Conservation (phyloP, 2,888 invertebrate species). For the Acleris literana region DNA sequence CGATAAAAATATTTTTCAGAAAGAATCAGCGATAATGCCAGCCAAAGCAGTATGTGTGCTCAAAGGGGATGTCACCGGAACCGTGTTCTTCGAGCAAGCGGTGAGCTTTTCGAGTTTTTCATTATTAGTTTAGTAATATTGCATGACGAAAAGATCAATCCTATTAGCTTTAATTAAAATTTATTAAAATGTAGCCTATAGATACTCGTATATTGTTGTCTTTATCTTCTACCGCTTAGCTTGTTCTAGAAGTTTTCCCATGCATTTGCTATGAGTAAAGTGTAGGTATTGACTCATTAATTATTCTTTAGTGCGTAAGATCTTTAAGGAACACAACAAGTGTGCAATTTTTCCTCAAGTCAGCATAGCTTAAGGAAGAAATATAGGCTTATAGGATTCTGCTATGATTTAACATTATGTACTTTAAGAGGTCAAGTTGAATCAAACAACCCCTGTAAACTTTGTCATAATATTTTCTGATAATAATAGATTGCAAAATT, state of each 20-base stretch:
- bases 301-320: neutral
- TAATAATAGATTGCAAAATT: too few species aligned
- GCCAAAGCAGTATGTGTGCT: slow-evolving; percentile 94
- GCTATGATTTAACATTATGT: too few species aligned
- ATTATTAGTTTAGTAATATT: slow-evolving; percentile 19
- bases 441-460: too few species aligned
- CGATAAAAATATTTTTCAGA: slow-evolving; percentile 20
- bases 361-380: too few species aligned
- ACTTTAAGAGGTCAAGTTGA: too few species aligned
- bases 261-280: neutral
- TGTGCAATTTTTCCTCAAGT: too few species aligned
- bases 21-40: slow-evolving; percentile 70
- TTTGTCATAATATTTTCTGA: too few species aligned
- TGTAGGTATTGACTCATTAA: too few species aligned
- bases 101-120: slow-evolving; percentile 62
- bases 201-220: slow-evolving; percentile 22
- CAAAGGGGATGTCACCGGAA: slow-evolving; percentile 93
- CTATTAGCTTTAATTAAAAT: neutral
- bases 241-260: slow-evolving; percentile 29
- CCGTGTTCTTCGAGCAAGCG: slow-evolving; percentile 93
- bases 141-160: too few species aligned
- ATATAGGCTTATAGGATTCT: too few species aligned
- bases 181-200: slow-evolving; percentile 17
- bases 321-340: too few species aligned
- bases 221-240: slow-evolving; percentile 19